Conservation (phyloP, 2,113 vertebrate genomes). For the Melanotaenia duboulayi region DNA sequence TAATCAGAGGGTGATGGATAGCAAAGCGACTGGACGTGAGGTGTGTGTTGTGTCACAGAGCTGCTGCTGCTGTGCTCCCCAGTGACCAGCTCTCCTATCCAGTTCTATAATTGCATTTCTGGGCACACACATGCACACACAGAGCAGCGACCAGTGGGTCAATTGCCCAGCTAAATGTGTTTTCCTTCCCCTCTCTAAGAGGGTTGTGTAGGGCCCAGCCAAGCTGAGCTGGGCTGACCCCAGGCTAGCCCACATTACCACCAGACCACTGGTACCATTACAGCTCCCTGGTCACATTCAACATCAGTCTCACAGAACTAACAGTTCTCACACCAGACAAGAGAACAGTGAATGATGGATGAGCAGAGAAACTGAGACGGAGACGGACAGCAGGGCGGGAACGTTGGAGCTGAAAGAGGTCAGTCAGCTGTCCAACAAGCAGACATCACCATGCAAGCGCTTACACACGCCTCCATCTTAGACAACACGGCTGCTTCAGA, state of each 20-base stretch:
- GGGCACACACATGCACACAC: conserved; percentile 58
- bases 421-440: background rate
- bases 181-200: conserved; percentile 74
- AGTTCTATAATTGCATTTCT: conserved; percentile 93
- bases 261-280: conserved; percentile 54
- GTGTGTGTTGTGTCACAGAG: conserved; percentile 58
- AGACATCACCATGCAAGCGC: background rate
- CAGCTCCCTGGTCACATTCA: conserved; percentile 44
- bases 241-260: conserved; percentile 32
- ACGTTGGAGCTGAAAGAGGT: conserved; percentile 2
- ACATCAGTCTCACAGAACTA: conserved; percentile 1
- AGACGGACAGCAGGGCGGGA: conserved; percentile 19
- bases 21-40: conserved; percentile 21
- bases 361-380: conserved; percentile 28
- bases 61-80: conserved; percentile 60
- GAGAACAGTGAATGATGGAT: conserved; percentile 51
- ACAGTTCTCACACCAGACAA: conserved; percentile 32
- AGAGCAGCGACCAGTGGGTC: conserved; percentile 64
- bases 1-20: conserved; percentile 12
- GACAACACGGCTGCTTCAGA: background rate
- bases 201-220: conserved; percentile 46
- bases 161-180: conserved; percentile 82
- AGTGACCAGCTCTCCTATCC: conserved; percentile 83
- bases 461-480: background rate
- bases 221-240: conserved; percentile 55